Base-by-base conservation (phyloP, 2,113 vertebrate genomes). In the Nicator chloris region DNA sequence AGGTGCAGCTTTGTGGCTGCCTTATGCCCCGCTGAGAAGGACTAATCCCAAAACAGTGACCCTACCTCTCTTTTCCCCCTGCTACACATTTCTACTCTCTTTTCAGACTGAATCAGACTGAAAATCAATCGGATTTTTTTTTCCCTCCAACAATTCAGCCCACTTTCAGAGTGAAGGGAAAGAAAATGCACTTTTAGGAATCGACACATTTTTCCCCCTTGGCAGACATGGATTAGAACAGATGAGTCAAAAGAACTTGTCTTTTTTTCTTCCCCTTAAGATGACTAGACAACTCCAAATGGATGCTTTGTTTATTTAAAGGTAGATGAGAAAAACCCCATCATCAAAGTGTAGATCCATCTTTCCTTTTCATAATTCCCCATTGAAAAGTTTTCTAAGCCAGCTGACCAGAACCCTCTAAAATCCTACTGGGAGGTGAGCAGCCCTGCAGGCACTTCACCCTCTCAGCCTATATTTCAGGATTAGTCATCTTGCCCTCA, bases 191-290 rank as follows among this genome's bases (percentile, higher is more conserved):
- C 22, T 37, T 72, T 9, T 44, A 57, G n/a, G 37, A 75, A 82
- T 64, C 24, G 31, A 23, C 2, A 8, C 0, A 8, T 49, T 80
- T 86, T 20, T 11, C 8, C 22, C 49, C 10, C 5, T 0, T 37
- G 35, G 56, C 24, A 73, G 40, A 27, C 5, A 19, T 79, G 39
- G 19, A 56, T 61, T 69, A 65, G 49, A 71, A 68, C 31, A 82
- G 24, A 76, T 10, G 20, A 60, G 73, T 51, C 40, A 64, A 87
- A 90, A 35, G 24, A 54, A 40, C 13, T 71, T 72, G 10, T 56
- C 10, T 61, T 45, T 76, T 84, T 35, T 6, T 7, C 71, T 71
- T 78, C 12, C 12, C 26, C 47, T 51, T 86, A 78, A 86, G 14
- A 17, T 56, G 16, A 63, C 42, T 65, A 60, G 18, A 44, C 15